Evolutionary conservation across 2,888 invertebrate species (phyloP).

Genomic region (Trissolcus japonicus): DNA sequence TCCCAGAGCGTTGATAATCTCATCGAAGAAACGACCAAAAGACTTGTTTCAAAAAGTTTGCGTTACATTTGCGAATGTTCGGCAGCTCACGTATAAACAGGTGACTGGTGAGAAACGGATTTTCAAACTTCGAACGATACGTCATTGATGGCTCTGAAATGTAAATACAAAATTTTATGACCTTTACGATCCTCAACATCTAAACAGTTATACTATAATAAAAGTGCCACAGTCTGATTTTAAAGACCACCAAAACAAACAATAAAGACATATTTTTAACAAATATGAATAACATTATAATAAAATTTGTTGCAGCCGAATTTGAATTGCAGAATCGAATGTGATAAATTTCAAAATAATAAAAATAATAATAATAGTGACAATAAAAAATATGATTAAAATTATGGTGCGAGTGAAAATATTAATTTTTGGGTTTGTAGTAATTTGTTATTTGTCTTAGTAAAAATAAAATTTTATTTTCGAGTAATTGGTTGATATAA

Average conservation of each 20-base stretch:
- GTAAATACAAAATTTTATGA: constrained; percentile 24
- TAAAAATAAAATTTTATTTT: neutral
- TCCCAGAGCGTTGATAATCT: constrained; percentile 29
- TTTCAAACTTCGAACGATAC: constrained; percentile 13
- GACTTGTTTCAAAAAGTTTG: constrained; percentile 3
- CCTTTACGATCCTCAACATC: constrained; percentile 10
- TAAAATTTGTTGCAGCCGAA: neutral
- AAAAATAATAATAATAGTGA: neutral
- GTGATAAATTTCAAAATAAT: neutral
- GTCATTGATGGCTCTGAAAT: constrained; percentile 42
- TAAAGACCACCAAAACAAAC: neutral
- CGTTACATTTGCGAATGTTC: constrained; percentile 1
- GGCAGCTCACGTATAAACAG: constrained; percentile 12
- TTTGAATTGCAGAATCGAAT: too few relatives aligned
- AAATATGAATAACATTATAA: neutral
- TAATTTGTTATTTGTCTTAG: neutral
- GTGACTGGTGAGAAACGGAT: constrained; percentile 11
- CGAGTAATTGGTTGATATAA: constrained; percentile 6
- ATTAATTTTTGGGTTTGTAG: neutral
- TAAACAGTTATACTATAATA: constrained; percentile 1
- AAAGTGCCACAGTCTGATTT: neutral
- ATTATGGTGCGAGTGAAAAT: too few relatives aligned
- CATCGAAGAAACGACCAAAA: constrained; percentile 31
- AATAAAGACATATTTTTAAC: neutral
- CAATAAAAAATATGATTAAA: neutral